Base-by-base conservation (phyloP, 2,797 vertebrate genomes). In the Diplodus sargus region DNA sequence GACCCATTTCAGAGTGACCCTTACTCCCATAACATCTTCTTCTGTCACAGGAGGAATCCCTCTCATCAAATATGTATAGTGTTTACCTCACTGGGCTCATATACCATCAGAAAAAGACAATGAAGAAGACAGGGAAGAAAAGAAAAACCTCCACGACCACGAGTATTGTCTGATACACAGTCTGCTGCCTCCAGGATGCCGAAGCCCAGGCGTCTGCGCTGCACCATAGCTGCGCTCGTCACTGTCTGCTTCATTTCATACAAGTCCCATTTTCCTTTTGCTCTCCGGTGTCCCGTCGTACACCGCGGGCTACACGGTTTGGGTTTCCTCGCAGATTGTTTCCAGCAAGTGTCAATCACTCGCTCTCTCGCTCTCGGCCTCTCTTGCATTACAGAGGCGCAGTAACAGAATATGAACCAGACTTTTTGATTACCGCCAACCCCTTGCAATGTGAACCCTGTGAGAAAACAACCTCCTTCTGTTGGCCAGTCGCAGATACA, bases 281-380 rank as follows among this genome's bases (percentile, higher is more conserved):
- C 78, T 89, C 58, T 90, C 82, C 80, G 82, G 78, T 90, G 75
- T 89, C 91, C 66, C 14, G 25, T 67, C 80, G 52, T 74, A 51
- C 67, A 64, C 25, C 18, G 45, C 51, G 5, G 5, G 30, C 45
- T 17, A 63, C 61, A 49, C 1, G 76, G 91, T 86, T 85, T 87
- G 78, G 83, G 86, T 94, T 94, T 90, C 92, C 74, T 89, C 77
- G 80, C 76, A 82, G 80, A 81, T 69, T 90, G 87, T 92, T 91
- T 93, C 88, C 92, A 91, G 84, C 54, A 64, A 73, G 59, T 86
- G 75, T 89, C 91, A 92, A 81, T 91, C 90, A 92, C 75, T 60
- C 56, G 74, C 53, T 80, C 45, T 73, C 56, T 57, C 39, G 22
- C 70, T 65, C 64, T 74, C 57, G 2, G 51, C 30, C 43, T 71